Evolutionary conservation across 1,140 invertebrate species (phyloP), one percentile per base, ranked within the genome.

Genomic region (Drosophila simulans): DNA sequence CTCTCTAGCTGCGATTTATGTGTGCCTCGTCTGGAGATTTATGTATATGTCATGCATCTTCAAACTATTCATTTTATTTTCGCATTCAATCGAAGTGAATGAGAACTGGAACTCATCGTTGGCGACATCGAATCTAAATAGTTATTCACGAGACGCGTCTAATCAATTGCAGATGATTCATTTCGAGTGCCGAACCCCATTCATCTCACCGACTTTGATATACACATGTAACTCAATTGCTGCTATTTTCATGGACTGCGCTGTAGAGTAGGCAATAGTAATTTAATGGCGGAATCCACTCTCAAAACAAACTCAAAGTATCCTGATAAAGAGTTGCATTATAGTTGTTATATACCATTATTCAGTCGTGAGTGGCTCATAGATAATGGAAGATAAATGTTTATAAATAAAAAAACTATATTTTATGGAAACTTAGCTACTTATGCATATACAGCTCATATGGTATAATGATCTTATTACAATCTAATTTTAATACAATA

Each of bases 21-120:
- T 72, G 62, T 72, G 70, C 8, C 37, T 45, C 20, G 20, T 34
- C 27, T 10, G 22, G 25, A 55, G 59, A 84, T 85, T 84, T 80
- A 85, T 85, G 72, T 79, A 84, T 77, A 77, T 84, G 81, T 85
- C 81, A 84, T 59, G 52, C 49, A 31, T 40, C 34, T 34, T 48
- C 27, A 0, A 69, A 56, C 34, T 69, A 48, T 45, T 68, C 63
- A 55, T 45, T 55, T 59, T 45, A 46, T 59, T 65, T 51, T 66
- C 7, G 45, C 3, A 25, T 54, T 39, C 37, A 42, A 45, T 56
- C 59, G 51, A 34, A n/a, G 0, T 25, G 27, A 54, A 68, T 69
- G 48, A 39, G 31, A 68, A 68, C 22, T 43, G 17, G 15, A 54
- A 65, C 25, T 15, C 62, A 46, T 68, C 49, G 46, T 22, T 48